Evolutionary conservation across 2,888 invertebrate genomes (phyloP), one percentile per base, ranked within the genome.

Genomic region (Neoscelio sp.): DNA sequence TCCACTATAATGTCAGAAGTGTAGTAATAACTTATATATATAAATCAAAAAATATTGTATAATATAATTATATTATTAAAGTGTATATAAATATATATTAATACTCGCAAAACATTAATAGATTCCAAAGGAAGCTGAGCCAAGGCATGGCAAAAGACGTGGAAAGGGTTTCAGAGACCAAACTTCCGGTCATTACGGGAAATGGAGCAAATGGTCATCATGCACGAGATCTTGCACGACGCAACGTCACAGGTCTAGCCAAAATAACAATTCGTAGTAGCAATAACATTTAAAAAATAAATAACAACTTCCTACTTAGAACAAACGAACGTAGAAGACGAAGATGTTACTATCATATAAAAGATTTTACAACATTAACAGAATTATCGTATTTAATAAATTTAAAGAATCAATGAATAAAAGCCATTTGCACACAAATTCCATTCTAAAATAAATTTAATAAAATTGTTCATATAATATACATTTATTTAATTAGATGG

Each of bases 171-270:
- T 77, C 73, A 81, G 85, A 50, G 87, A 87, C 62, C 87, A 85
- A 70, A 73, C 78, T 65, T 80, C 84, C 38, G 83, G 82, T 20
- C 91, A 94, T 8, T 96, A 95, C 86, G 94, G 94, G 0, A 93
- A 93, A 82, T 98, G 98, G 97, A 94, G 95, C 33, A 91, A 94
- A 23, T 98, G 98, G 98, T 95, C 95, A 0, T 91, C 93, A 7
- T 98, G 98, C 87, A 94, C 95, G 0, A 92, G 93, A 77, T 93
- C 94, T 81, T 98, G 98, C 88, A 94, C 94, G 12, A 97, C 97
- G 1, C 92, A 94, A 30, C 92, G 98, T 82, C 93, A 93, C 87
- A 94, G 95, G 95, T 95, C 89, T 86, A 86, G 38, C 26, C 35
- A 35, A 58, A 58, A 70, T 44, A 52, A 60, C 13, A 3, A 26